A percentile compares a stretch with the other conserved stretches of the same genome.
These are phyloP conservation scores for Burhinus bistriatus DNA, from an alignment of 2,113 vertebrate genomes.

Conservation along the genomic window DNA sequence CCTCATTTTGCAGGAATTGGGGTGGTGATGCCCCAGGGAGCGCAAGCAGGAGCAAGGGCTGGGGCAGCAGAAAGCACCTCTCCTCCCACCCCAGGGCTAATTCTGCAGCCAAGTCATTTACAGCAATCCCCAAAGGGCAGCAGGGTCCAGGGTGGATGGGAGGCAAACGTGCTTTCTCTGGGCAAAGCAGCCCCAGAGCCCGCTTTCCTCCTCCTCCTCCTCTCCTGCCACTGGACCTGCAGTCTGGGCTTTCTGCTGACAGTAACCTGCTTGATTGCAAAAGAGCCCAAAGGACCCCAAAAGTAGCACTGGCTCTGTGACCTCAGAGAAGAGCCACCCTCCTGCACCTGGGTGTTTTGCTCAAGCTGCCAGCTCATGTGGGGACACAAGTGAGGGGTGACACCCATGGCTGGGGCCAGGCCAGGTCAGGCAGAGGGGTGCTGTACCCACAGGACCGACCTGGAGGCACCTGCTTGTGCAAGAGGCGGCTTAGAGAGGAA, in stretches of 20 bases:
- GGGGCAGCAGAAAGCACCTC: neutral
- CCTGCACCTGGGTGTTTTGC: fast-evolving
- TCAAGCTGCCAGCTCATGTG: fast-evolving
- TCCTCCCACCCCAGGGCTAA: fast-evolving
- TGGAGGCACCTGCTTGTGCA: neutral
- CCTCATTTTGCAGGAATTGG: neutral
- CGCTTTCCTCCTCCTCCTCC: neutral
- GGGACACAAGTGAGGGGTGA: neutral
- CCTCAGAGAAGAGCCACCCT: neutral
- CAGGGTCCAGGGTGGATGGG: fast-evolving
- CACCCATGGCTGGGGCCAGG: neutral
- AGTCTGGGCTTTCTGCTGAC: neutral
- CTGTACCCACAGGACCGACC: neutral
- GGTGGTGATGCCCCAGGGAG: neutral
- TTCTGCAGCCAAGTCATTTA: neutral
- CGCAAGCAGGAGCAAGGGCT: neutral
- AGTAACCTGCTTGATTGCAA: neutral
- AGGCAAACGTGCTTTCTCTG: neutral
- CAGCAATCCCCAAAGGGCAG: neutral
- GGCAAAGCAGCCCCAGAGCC: neutral
- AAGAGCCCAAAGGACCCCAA: neutral
- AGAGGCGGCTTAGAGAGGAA: neutral
- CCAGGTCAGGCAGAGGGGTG: neutral
- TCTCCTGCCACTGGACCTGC: neutral
- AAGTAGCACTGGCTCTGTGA: neutral